Percentiles rank a stretch among this genome's conserved stretches.
These are phyloP conservation scores for Rhynchotus rufescens DNA, from an alignment of 2,797 vertebrate genomes.

Conservation along the genomic window DNA sequence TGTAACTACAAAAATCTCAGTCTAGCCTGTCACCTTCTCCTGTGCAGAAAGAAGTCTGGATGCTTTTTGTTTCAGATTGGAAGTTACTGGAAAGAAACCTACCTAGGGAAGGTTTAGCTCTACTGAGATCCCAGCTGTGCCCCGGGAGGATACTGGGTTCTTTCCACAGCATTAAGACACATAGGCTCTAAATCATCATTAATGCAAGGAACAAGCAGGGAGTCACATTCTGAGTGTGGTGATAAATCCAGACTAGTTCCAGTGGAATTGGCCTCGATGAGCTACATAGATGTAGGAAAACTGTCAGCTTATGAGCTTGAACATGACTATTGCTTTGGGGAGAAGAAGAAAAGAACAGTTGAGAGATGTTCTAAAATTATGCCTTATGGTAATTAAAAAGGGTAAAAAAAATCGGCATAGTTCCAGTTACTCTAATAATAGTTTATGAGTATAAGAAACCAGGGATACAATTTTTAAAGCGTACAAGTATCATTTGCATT, in stretches of 20 bases:
- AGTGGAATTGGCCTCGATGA: not conserved
- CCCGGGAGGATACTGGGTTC: not conserved
- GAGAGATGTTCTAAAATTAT: conserved; percentile 20
- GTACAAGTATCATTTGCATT: not conserved
- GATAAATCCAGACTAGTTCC: not conserved
- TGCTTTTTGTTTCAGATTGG: not conserved
- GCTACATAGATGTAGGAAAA: not conserved
- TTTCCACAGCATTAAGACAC: not conserved
- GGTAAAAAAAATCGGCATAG: not conserved
- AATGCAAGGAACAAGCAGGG: not conserved
- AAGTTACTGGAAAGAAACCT: not conserved
- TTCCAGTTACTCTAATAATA: not conserved
- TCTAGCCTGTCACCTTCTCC: not conserved
- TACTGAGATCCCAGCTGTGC: not conserved
- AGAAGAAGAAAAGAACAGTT: not conserved
- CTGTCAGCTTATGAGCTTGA: not conserved
- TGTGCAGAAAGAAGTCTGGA: not conserved
- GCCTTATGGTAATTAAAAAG: not conserved
- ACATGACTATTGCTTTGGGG: not conserved
- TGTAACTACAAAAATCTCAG: not conserved
- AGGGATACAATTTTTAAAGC: not conserved
- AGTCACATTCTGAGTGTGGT: not conserved
- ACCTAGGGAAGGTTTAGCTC: not conserved
- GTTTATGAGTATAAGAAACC: not conserved
- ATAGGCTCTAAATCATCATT: not conserved